Conservation (phyloP, 2,888 invertebrate species). For the Psococerastis gibbosa region DNA sequence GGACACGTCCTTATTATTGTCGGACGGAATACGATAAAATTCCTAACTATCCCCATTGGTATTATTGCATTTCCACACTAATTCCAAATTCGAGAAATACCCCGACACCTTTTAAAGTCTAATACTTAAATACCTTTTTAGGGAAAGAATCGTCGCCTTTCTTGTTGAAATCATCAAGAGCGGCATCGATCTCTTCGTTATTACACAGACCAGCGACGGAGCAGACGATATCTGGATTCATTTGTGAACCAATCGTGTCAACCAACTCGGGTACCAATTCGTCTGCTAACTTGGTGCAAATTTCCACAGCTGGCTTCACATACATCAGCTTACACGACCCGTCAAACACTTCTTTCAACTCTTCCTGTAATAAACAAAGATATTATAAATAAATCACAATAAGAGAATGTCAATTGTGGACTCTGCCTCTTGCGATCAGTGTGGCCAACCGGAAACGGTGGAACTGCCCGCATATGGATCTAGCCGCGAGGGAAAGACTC, state of each 20-base stretch:
- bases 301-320: conserved; percentile 47
- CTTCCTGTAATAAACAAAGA: conserved; percentile 34
- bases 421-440: neutral
- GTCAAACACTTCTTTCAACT: conserved; percentile 69
- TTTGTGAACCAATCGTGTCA: conserved; percentile 71
- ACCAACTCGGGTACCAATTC: conserved; percentile 73
- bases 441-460: neutral
- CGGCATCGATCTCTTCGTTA: conserved; percentile 29
- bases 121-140: too few species aligned
- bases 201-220: conserved; percentile 77
- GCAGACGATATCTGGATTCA: conserved; percentile 80
- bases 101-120: neutral
- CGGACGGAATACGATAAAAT: too few species aligned
- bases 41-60: too few species aligned
- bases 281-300: conserved; percentile 63
- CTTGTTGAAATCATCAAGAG: conserved; percentile 4
- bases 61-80: conserved; percentile 6
- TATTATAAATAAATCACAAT: conserved; percentile 2
- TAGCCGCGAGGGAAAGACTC: too few species aligned
- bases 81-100: neutral
- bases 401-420: neutral
- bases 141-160: too few species aligned
- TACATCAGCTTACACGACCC: conserved; percentile 69
- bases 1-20: too few species aligned
- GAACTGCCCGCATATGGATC: too few species aligned